phyloP scores from a whole-genome alignment of 2,888 invertebrate species.

The Lysandra bellargus region DNA sequence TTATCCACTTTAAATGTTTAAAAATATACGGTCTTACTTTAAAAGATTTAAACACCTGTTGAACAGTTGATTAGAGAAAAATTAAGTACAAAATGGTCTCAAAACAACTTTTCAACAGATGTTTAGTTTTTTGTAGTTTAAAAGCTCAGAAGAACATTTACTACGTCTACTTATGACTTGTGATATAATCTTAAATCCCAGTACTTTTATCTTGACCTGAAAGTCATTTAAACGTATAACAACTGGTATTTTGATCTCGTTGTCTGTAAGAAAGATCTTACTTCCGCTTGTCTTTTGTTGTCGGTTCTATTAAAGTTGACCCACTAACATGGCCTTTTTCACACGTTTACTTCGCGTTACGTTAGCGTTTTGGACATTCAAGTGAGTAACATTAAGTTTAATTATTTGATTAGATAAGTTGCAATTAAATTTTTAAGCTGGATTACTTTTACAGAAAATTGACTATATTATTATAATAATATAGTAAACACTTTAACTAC shows the following conservation, averaged over 20 bases:
- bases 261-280: conserved; percentile 14
- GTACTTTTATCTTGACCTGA: not conserved
- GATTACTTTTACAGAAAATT: not conserved
- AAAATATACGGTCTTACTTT: no score
- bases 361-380: not conserved
- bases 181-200: not conserved
- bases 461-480: not conserved
- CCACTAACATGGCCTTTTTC: conserved; percentile 9
- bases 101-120: no score
- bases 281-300: conserved; percentile 5
- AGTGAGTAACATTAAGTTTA: not conserved
- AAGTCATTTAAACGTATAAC: not conserved
- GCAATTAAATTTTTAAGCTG: not conserved
- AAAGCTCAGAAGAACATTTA: no score
- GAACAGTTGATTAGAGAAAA: no score
- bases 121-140: no score
- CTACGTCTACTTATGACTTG: not conserved
- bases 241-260: not conserved
- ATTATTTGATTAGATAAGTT: not conserved
- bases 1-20: no score
- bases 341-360: not conserved
- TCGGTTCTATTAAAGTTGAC: not conserved
- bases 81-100: no score
- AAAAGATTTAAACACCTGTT: no score
- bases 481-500: no score